Conservation (phyloP, 2,113 vertebrate genomes). For the Chaetorhynchus papuensis region DNA sequence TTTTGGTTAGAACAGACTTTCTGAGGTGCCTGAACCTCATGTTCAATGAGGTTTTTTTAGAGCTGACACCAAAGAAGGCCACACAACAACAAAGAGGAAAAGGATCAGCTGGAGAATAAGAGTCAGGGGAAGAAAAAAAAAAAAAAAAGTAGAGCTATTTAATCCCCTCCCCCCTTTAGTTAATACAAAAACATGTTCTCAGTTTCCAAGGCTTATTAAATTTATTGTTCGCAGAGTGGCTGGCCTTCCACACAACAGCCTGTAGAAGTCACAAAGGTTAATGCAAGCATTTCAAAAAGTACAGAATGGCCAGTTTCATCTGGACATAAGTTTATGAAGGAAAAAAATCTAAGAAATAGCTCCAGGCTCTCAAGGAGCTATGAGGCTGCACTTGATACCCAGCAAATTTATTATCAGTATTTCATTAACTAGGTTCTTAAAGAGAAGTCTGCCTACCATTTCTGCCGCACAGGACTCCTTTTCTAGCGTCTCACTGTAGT, state of each 20-base stretch:
- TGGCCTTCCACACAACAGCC: background rate
- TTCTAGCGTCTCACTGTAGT: background rate
- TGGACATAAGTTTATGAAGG: background rate
- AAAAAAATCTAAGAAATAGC: background rate
- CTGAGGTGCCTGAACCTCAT: background rate
- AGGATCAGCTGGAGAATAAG: background rate
- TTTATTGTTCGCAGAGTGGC: background rate
- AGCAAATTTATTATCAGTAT: constrained; percentile 9
- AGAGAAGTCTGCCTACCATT: background rate
- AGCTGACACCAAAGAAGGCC: background rate
- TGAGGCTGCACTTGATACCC: background rate
- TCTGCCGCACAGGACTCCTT: background rate
- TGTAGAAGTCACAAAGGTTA: constrained; percentile 5
- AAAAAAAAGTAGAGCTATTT: background rate
- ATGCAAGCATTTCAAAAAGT: background rate
- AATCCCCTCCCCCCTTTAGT: background rate
- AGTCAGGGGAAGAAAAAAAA: background rate
- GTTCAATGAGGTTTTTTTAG: background rate
- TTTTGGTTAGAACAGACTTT: background rate
- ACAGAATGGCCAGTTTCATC: background rate
- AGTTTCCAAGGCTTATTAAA: constrained; percentile 35
- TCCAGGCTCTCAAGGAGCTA: constrained; percentile 13
- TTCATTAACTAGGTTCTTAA: constrained; percentile 48
- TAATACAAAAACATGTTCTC: background rate
- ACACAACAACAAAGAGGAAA: background rate